Evolutionary conservation across 1,140 invertebrate genomes (phyloP).

Genomic region (Aphidius gifuensis): DNA sequence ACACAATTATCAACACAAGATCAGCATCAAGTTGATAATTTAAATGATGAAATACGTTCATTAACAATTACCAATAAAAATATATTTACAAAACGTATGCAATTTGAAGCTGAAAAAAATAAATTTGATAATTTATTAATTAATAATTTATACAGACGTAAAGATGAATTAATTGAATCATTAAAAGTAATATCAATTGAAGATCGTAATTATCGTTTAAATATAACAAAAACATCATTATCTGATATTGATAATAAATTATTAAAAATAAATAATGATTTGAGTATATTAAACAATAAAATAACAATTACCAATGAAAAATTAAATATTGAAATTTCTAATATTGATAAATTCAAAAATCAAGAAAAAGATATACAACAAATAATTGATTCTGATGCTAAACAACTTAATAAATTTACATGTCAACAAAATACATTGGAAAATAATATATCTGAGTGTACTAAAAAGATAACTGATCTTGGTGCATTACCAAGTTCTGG

Average conservation of each 20-base stretch:
- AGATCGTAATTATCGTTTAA: slow-evolving; percentile 82
- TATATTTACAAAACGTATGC: slow-evolving; percentile 91
- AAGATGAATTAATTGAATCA: slow-evolving; percentile 86
- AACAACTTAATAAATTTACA: slow-evolving; percentile 94
- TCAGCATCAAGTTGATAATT: slow-evolving; percentile 83
- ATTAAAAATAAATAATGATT: slow-evolving; percentile 76
- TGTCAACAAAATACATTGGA: slow-evolving; percentile 92
- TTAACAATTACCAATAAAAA: slow-evolving; percentile 95
- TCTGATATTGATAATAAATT: slow-evolving; percentile 77
- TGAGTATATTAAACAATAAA: slow-evolving; percentile 77
- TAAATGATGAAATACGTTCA: slow-evolving; percentile 91
- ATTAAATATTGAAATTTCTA: slow-evolving; percentile 66
- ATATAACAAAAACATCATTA: slow-evolving; percentile 79
- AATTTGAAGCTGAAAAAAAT: slow-evolving; percentile 94
- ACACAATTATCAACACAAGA: slow-evolving; percentile 77
- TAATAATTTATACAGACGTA: slow-evolving; percentile 90
- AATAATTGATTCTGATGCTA: slow-evolving; percentile 93
- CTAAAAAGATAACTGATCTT: slow-evolving; percentile 91
- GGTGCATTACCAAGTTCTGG: slow-evolving; percentile 89
- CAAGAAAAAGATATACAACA: slow-evolving; percentile 95
- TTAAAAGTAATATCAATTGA: slow-evolving; percentile 94
- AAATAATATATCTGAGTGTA: slow-evolving; percentile 93
- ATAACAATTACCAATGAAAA: slow-evolving; percentile 77
- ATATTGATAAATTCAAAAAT: slow-evolving; percentile 78
- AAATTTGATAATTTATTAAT: slow-evolving; percentile 95